Conservation (phyloP, 2,888 invertebrate species). For the Parnassius apollo region DNA sequence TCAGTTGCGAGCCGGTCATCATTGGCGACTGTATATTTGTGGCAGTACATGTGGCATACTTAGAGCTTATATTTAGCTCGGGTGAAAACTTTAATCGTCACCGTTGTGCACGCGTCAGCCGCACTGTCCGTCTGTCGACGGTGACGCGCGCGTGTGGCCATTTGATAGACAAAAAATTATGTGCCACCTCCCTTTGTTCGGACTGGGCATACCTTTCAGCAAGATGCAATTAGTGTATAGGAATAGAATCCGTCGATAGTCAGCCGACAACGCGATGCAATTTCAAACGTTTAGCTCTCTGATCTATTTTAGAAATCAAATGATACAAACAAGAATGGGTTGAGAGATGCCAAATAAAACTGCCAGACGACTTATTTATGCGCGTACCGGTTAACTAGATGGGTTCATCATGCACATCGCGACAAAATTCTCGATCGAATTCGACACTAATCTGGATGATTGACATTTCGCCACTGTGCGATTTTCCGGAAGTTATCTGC, state of each 20-base stretch:
- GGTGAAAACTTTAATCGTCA: conserved; percentile 78
- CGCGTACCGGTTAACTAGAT: conserved; percentile 31
- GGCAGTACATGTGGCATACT: conserved; percentile 24
- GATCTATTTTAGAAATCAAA: conserved; percentile 79
- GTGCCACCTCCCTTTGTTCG: conserved; percentile 79
- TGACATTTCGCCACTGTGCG: too few relatives aligned
- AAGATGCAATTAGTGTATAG: conserved; percentile 78
- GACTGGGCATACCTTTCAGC: conserved; percentile 80
- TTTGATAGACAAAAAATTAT: conserved; percentile 72
- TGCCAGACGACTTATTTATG: conserved; percentile 39
- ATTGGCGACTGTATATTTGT: conserved; percentile 7
- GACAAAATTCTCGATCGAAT: too few relatives aligned
- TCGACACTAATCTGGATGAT: too few relatives aligned
- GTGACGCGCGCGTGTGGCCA: conserved; percentile 71
- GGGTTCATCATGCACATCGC: background rate
- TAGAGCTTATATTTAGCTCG: conserved; percentile 69
- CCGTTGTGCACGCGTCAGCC: conserved; percentile 60
- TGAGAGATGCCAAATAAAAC: conserved; percentile 46
- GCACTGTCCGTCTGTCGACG: conserved; percentile 69
- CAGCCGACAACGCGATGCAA: conserved; percentile 66
- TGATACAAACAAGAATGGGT: conserved; percentile 58
- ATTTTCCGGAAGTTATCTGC: too few relatives aligned
- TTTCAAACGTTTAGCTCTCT: conserved; percentile 70
- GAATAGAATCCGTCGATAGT: conserved; percentile 75
- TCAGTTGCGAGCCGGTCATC: conserved; percentile 25